phyloP scores from a whole-genome alignment of 2,888 invertebrate genomes.

The Pammene aurita region DNA sequence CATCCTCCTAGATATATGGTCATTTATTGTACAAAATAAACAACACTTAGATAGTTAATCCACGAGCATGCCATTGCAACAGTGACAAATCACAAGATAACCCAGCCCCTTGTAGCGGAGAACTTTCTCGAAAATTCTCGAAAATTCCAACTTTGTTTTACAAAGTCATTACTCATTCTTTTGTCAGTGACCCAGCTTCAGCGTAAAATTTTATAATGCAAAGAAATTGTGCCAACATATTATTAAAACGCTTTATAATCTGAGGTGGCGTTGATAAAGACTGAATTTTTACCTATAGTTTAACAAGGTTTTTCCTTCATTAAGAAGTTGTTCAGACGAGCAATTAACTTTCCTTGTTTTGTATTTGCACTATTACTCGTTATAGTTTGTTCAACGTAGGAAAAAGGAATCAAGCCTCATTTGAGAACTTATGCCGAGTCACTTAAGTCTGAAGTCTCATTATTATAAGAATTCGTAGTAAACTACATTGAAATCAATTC shows the following conservation, averaged over 20 bases:
- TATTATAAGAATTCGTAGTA: too few species aligned
- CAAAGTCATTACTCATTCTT: constrained; percentile 80
- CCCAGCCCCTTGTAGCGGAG: constrained; percentile 64
- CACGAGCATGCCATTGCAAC: constrained; percentile 12
- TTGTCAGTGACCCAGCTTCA: constrained; percentile 72
- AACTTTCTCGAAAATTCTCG: constrained; percentile 62
- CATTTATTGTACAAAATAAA: too few species aligned
- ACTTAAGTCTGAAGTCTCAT: too few species aligned
- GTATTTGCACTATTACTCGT: background rate
- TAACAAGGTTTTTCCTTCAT: background rate
- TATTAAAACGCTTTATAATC: constrained; percentile 75
- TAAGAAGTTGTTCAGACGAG: background rate
- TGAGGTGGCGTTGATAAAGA: constrained; percentile 50
- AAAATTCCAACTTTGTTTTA: constrained; percentile 78
- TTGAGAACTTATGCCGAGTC: too few species aligned
- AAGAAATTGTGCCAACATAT: constrained; percentile 76
- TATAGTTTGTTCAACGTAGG: too few species aligned
- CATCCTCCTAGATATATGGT: too few species aligned
- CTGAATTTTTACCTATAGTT: constrained; percentile 42
- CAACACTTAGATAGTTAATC: constrained; percentile 21
- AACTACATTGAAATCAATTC: too few species aligned
- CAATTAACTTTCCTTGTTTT: constrained; percentile 16
- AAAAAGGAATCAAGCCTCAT: too few species aligned
- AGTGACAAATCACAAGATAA: constrained; percentile 69
- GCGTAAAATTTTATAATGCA: constrained; percentile 76